These are phyloP conservation scores for Scolopax bukidnonensis DNA, from an alignment of 2,797 vertebrate species.

Conservation along the genomic window DNA sequence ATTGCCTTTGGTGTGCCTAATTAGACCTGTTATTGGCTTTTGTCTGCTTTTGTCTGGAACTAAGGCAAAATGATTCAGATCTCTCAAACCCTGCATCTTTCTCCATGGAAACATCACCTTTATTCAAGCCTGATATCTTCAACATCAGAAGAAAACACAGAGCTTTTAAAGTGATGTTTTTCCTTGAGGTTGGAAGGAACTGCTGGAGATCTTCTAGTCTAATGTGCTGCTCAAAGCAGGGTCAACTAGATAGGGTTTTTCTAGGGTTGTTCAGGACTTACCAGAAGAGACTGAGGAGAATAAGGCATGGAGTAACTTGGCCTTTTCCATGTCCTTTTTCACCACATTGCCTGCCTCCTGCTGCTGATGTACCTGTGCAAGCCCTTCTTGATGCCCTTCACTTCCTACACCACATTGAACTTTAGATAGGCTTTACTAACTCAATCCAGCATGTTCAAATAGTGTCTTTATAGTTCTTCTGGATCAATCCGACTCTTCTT, in stretches of 20 bases:
- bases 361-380: not conserved
- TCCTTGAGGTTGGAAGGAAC: not conserved
- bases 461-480: not conserved
- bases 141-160: not conserved
- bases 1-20: not conserved
- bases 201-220: not conserved
- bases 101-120: not conserved
- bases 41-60: not conserved
- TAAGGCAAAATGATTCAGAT: not conserved
- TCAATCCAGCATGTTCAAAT: not conserved
- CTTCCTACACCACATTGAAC: not conserved
- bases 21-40: not conserved
- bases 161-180: not conserved
- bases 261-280: not conserved
- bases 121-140: not conserved
- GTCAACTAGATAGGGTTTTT: not conserved
- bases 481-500: not conserved
- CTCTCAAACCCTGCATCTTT: not conserved
- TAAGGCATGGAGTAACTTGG: not conserved
- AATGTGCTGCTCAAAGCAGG: not conserved
- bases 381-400: not conserved
- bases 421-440: not conserved
- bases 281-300: not conserved
- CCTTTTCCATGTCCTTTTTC: not conserved
- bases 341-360: not conserved